These are phyloP conservation scores for Danio kyathit DNA, from an alignment of 2,797 vertebrate species.

Conservation along the genomic window DNA sequence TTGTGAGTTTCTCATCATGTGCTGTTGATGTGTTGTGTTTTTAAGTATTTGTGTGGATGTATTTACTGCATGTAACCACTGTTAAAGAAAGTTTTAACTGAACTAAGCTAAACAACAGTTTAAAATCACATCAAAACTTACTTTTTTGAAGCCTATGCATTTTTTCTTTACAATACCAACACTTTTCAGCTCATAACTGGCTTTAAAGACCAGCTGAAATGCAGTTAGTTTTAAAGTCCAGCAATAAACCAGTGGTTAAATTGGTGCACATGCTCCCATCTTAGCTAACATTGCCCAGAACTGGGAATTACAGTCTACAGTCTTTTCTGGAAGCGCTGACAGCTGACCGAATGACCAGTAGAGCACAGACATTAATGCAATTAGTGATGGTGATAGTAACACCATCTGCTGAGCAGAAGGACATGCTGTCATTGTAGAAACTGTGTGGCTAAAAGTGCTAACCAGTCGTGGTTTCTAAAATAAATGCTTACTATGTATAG, in stretches of 20 bases:
- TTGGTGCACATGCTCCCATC: not conserved
- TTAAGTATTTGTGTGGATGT: no score
- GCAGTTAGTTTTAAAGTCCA: not conserved
- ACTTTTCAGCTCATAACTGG: not conserved
- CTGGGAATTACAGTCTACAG: not conserved
- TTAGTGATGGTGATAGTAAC: conserved; percentile 45
- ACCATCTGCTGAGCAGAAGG: conserved; percentile 32
- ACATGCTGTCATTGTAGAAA: conserved; percentile 11
- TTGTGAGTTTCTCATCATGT: no score
- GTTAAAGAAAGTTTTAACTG: no score
- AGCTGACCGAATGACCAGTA: conserved; percentile 34
- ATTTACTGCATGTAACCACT: no score
- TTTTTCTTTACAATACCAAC: no score
- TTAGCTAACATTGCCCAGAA: not conserved
- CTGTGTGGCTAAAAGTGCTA: conserved; percentile 10
- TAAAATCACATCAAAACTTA: not conserved
- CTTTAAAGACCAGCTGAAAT: not conserved
- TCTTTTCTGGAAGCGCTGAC: not conserved
- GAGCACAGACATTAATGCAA: conserved; percentile 44
- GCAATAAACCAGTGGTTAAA: not conserved
- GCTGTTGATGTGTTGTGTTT: no score
- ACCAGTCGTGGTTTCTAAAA: not conserved
- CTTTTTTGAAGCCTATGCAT: no score
- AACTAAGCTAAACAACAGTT: no score
- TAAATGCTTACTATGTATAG: not conserved